Conservation (phyloP, 2,888 invertebrate species). For the Polydrusus cervinus region DNA sequence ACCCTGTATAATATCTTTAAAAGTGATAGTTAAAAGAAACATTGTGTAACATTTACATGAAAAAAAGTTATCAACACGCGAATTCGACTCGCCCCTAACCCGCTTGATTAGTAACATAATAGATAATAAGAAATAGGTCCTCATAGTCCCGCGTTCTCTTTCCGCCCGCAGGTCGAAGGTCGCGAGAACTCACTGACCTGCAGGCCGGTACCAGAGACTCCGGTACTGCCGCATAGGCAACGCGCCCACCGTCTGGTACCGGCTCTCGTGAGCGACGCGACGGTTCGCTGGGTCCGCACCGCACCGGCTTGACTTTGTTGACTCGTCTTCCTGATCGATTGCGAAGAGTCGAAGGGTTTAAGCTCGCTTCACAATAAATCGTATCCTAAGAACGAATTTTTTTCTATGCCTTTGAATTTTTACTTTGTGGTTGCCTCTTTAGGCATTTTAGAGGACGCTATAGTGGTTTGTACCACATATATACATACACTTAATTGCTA, state of each 20-base stretch:
- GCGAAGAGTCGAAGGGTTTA: neutral
- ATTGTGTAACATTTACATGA: too few species aligned
- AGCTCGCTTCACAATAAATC: conserved; percentile 8
- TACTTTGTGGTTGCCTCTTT: too few species aligned
- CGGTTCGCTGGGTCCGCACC: conserved; percentile 36
- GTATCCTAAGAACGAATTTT: too few species aligned
- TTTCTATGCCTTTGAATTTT: too few species aligned
- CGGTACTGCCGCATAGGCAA: conserved; percentile 31
- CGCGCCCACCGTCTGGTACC: conserved; percentile 46
- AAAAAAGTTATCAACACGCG: too few species aligned
- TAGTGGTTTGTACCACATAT: too few species aligned
- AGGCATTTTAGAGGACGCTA: too few species aligned
- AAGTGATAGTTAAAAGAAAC: too few species aligned
- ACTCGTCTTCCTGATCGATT: conserved; percentile 52
- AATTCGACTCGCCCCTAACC: neutral
- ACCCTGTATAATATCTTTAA: too few species aligned
- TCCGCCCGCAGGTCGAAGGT: conserved; percentile 64
- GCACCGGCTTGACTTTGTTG: conserved; percentile 31
- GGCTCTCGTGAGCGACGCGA: conserved; percentile 34
- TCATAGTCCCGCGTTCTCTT: conserved; percentile 35
- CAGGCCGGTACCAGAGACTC: conserved; percentile 54
- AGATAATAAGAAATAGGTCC: conserved; percentile 35
- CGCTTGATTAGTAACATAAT: neutral
- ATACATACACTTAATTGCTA: too few species aligned
- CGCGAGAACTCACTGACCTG: conserved; percentile 71